phyloP scores from a whole-genome alignment of 2,113 vertebrate species.

The Aphyosemion australe region DNA sequence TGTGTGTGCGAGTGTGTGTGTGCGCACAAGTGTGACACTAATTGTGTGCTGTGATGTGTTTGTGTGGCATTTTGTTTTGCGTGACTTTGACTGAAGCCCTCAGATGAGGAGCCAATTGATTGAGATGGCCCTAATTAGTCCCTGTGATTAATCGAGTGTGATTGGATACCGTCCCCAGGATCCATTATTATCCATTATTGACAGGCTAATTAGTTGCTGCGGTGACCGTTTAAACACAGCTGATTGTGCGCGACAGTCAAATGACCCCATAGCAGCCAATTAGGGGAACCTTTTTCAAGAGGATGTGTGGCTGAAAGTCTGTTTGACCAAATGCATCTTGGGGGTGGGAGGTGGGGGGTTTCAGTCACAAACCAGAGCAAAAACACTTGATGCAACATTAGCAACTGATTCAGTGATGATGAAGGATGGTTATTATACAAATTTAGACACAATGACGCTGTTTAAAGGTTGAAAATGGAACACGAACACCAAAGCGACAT shows the following conservation, averaged over 20 bases:
- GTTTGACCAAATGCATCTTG: slow-evolving; percentile 6
- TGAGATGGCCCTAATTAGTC: slow-evolving; percentile 73
- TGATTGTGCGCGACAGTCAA: slow-evolving; percentile 54
- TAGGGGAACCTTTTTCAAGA: slow-evolving; percentile 7
- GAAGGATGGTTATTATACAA: neutral
- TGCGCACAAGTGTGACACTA: neutral
- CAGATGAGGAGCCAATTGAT: slow-evolving; percentile 66
- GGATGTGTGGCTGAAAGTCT: neutral
- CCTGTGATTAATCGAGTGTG: slow-evolving; percentile 63
- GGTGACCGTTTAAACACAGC: slow-evolving; percentile 60
- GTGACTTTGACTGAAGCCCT: slow-evolving; percentile 58
- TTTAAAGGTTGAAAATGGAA: too few relatives aligned
- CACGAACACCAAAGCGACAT: too few relatives aligned
- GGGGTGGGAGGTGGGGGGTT: slow-evolving; percentile 9
- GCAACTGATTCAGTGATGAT: neutral
- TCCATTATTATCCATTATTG: slow-evolving; percentile 59
- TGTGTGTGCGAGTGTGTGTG: neutral
- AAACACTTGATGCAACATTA: too few relatives aligned
- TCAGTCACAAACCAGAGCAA: neutral
- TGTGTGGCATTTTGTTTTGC: slow-evolving; percentile 23
- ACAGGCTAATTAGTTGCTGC: slow-evolving; percentile 69
- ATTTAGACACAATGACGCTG: too few relatives aligned
- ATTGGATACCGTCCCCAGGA: slow-evolving; percentile 58
- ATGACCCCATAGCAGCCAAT: slow-evolving; percentile 35
- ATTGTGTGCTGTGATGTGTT: slow-evolving; percentile 4